These are phyloP conservation scores for Diadophis punctatus DNA, from an alignment of 2,113 vertebrate genomes.

Conservation along the genomic window DNA sequence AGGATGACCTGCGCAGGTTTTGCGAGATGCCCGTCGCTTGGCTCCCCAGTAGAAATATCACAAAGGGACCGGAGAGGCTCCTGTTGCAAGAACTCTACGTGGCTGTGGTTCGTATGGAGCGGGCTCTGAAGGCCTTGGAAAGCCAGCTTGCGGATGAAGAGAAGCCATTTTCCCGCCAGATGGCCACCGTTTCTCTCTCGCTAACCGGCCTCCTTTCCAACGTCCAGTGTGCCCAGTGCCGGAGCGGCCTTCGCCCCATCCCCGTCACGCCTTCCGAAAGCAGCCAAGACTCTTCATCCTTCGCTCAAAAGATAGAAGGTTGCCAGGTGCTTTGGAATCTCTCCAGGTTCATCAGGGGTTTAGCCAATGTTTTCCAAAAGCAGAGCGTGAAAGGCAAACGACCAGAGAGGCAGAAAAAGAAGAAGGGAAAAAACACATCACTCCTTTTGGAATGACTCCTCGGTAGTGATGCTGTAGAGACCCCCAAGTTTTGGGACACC, in stretches of 20 bases:
- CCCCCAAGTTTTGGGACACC: no score
- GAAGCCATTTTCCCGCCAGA: background rate
- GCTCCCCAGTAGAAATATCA: background rate
- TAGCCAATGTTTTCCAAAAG: conserved; percentile 1
- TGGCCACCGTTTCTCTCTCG: conserved; percentile 18
- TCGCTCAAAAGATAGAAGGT: conserved; percentile 49
- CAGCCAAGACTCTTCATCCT: background rate
- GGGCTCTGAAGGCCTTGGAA: conserved; percentile 26
- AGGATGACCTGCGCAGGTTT: accelerated
- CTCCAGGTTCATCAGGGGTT: conserved; percentile 36
- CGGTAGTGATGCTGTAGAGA: background rate
- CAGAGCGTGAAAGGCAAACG: background rate
- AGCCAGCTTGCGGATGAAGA: background rate
- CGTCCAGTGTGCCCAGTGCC: background rate
- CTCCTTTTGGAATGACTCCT: background rate
- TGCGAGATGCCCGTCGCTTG: background rate
- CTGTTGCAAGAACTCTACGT: conserved; percentile 23
- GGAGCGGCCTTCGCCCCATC: background rate
- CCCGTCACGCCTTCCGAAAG: accelerated
- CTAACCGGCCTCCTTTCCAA: conserved; percentile 51
- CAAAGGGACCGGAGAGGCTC: accelerated
- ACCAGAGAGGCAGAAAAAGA: background rate
- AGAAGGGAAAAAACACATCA: background rate
- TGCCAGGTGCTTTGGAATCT: conserved; percentile 53
- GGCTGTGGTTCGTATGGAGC: conserved; percentile 12